These are phyloP conservation scores for Engraulis encrasicolus DNA, from an alignment of 2,113 vertebrate genomes.

Conservation along the genomic window DNA sequence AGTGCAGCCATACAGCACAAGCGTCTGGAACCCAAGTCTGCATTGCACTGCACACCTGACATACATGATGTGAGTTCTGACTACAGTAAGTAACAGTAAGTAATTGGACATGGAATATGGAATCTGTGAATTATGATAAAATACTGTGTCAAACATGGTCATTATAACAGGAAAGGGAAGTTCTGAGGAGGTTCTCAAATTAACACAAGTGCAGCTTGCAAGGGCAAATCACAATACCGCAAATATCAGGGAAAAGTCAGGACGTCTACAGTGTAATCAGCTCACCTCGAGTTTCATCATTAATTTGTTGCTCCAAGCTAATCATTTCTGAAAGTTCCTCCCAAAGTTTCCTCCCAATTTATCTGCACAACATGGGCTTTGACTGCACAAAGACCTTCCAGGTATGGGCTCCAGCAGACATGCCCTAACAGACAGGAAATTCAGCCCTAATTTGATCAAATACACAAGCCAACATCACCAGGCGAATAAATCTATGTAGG, in stretches of 20 bases:
- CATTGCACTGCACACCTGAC: neutral
- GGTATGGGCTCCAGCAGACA: neutral
- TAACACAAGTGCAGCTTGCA: neutral
- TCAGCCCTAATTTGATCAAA: neutral
- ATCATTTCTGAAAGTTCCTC: neutral
- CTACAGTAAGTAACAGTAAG: no score
- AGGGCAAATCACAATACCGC: neutral
- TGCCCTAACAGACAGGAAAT: constrained; percentile 1
- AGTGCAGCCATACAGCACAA: no score
- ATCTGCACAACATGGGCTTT: neutral
- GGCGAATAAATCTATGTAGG: neutral
- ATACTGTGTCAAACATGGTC: neutral
- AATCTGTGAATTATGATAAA: neutral
- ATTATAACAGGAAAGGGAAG: neutral
- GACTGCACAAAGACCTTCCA: constrained; percentile 8
- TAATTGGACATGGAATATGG: no score
- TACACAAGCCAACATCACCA: neutral
- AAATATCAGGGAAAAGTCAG: neutral
- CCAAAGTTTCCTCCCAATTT: neutral
- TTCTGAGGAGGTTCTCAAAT: neutral
- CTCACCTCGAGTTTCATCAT: neutral
- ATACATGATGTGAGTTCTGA: no score
- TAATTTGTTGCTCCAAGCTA: constrained; percentile 17
- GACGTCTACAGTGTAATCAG: neutral
- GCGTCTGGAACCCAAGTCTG: neutral